phyloP scores from a whole-genome alignment of 2,113 vertebrate genomes.

The Tyto alba region DNA sequence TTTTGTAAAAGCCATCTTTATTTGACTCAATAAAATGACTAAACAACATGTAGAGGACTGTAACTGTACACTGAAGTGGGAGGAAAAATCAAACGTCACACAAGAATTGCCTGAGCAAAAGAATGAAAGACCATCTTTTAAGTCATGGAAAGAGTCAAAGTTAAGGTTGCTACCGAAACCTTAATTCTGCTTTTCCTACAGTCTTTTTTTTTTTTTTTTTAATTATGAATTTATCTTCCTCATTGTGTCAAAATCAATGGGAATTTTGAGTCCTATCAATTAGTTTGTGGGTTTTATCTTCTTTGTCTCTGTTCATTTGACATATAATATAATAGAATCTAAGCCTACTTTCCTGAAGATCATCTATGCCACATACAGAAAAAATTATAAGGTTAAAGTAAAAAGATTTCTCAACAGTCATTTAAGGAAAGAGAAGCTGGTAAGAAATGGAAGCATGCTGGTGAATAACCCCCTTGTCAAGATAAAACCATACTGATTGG shows the following conservation, averaged over 20 bases:
- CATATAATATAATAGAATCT: background rate
- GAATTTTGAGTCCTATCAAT: background rate
- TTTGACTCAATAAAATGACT: background rate
- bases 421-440: background rate
- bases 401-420: background rate
- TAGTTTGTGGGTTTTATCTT: background rate
- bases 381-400: background rate
- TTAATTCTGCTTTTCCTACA: slow-evolving; percentile 4
- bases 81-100: slow-evolving; percentile 34
- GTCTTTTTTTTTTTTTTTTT: background rate
- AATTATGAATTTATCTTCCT: background rate
- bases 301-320: background rate
- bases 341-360: background rate
- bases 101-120: background rate
- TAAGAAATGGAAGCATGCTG: background rate
- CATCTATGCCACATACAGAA: background rate
- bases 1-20: background rate
- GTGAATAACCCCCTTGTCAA: background rate
- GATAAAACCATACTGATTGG: slow-evolving; percentile 2
- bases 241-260: slow-evolving; percentile 15
- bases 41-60: background rate
- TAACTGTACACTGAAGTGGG: background rate
- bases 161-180: slow-evolving; percentile 30
- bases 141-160: slow-evolving; percentile 5
- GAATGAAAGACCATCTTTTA: slow-evolving; percentile 10